Evolutionary conservation across 2,888 invertebrate species (phyloP), one percentile per base, ranked within the genome.

Genomic region (Drosophila lacicola): DNA sequence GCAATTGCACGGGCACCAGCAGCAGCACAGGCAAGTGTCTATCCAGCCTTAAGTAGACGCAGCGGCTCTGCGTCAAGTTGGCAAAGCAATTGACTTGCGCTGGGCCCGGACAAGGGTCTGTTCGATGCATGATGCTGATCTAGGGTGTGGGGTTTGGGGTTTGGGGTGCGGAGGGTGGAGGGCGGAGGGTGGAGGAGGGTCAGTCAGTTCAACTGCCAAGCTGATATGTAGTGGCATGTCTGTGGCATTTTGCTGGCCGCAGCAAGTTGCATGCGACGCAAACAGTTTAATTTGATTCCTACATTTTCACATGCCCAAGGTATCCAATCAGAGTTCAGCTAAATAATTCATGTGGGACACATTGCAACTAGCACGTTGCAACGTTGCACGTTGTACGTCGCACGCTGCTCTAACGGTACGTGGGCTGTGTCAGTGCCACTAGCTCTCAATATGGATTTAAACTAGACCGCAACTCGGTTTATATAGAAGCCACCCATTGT

Each of bases 261-360:
- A 39, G 42, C 34, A 29, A 47, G 34, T 64, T 37, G 55, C 67
- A 68, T 66, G 67, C 45, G 36, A 45, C 44, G 60, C 67, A 47
- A 50, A 57, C 64, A 64, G 63, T 79, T 84, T 84, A 71, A 84
- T 84, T 84, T 64, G 58, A 68, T 75, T 75, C 71, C 67, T 75
- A 50, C 42, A 69, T 68, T 74, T 79, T 80, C 82, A 64, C 85
- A 74, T 64, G 69, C 65, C 46, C 37, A 47, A 42, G 60, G 51
- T 47, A 70, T 77, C 65, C 70, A 81, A 82, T 80, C 80, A 74
- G 65, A 56, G 61, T 57, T 50, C 46, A 65, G 41, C 67, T 85
- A 70, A 80, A 84, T 80, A 81, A 81, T 81, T 85, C 80, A 81
- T 85, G 85, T 79, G 85, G 76, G 85, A 80, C 76, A 84, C 68